Evolutionary conservation across 2,888 invertebrate genomes (phyloP).

Genomic region (Adela reaumurella): DNA sequence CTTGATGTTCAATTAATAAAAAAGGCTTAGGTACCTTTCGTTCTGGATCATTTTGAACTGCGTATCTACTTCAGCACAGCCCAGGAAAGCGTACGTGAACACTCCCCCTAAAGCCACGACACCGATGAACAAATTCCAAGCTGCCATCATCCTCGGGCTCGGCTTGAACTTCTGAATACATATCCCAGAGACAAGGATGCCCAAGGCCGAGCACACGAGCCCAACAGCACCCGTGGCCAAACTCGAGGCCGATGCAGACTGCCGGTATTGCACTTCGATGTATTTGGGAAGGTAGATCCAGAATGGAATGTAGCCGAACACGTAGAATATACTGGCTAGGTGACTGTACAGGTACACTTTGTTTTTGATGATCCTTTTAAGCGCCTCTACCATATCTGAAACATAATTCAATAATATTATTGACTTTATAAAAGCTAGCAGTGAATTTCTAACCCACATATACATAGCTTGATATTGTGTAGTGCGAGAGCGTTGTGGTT

Average conservation of each 20-base stretch:
- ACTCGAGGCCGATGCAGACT: constrained; percentile 71
- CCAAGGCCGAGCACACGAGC: constrained; percentile 65
- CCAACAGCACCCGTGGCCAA: constrained; percentile 70
- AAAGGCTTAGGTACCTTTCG: constrained; percentile 1
- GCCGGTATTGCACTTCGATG: constrained; percentile 76
- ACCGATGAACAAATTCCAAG: constrained; percentile 67
- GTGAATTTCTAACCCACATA: too few species aligned
- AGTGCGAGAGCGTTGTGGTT: too few species aligned
- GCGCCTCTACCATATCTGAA: constrained; percentile 60
- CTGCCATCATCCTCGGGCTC: constrained; percentile 61
- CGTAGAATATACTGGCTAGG: constrained; percentile 68
- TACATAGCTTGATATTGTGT: too few species aligned
- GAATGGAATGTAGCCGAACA: constrained; percentile 69
- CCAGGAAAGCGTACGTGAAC: constrained; percentile 62
- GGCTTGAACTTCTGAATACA: constrained; percentile 65
- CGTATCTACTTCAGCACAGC: constrained; percentile 61
- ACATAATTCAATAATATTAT: constrained; percentile 15
- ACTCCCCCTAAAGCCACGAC: constrained; percentile 60
- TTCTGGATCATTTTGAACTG: constrained; percentile 21
- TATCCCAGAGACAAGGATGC: constrained; percentile 64
- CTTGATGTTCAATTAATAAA: too few species aligned
- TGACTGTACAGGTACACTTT: constrained; percentile 69
- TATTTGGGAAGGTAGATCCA: constrained; percentile 82
- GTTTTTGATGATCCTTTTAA: constrained; percentile 61
- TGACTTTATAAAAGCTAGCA: too few species aligned